Evolutionary conservation across 2,888 invertebrate species (phyloP).

Genomic region (Dugesia japonica): DNA sequence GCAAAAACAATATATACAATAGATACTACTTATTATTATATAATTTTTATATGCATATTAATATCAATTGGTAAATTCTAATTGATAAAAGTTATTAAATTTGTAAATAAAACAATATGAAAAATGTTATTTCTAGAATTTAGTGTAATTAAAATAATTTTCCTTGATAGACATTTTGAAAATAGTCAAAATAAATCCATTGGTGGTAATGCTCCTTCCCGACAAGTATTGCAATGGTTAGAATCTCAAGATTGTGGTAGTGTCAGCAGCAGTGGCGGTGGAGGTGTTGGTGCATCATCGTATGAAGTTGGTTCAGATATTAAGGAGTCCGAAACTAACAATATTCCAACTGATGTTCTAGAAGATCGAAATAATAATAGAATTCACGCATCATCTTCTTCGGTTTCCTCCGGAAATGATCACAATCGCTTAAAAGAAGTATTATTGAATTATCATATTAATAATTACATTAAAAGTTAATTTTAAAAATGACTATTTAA

Average conservation of each 20-base stretch:
- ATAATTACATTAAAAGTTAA: too few species aligned
- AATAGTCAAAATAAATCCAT: background rate
- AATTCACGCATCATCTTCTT: background rate
- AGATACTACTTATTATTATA: too few species aligned
- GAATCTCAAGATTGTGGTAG: constrained; percentile 4
- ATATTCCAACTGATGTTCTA: background rate
- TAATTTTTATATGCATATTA: too few species aligned
- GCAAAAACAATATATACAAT: too few species aligned
- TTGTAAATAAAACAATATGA: too few species aligned
- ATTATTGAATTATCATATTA: too few species aligned
- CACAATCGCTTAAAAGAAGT: background rate
- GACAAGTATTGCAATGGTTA: background rate
- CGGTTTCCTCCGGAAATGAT: background rate
- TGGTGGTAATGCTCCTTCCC: background rate
- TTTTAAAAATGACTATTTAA: too few species aligned
- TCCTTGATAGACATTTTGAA: background rate
- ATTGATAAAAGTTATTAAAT: too few species aligned
- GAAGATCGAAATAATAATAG: background rate
- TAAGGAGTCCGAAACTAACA: background rate
- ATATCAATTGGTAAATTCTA: too few species aligned
- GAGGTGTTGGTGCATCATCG: background rate
- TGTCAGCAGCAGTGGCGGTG: constrained; percentile 13
- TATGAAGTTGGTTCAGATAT: background rate
- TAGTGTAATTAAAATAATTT: background rate
- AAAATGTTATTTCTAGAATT: too few species aligned